A percentile compares a stretch with the other conserved stretches of the same genome.
Conservation (phyloP, 2,797 vertebrate genomes). For the Vipera ursinii region DNA sequence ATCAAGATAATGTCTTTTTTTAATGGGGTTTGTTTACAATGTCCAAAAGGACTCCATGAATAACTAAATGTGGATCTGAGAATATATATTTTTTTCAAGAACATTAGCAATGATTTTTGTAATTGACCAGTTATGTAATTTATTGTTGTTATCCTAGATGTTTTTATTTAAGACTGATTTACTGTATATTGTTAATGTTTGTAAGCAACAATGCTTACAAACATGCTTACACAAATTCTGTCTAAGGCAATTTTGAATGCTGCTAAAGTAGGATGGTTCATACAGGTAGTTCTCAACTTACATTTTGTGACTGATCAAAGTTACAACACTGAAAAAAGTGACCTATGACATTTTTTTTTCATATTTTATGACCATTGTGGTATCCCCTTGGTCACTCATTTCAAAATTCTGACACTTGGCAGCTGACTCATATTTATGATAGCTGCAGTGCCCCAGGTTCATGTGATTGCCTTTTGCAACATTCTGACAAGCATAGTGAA, state of each 20-base stretch:
- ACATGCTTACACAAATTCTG: background rate
- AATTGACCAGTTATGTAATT: background rate
- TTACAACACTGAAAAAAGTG: too few relatives aligned
- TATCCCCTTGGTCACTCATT: too few relatives aligned
- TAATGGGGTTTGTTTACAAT: background rate
- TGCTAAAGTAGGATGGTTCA: background rate
- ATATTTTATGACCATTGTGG: too few relatives aligned
- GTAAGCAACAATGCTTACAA: background rate
- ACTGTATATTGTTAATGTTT: background rate
- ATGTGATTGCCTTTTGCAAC: too few relatives aligned
- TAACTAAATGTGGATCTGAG: background rate
- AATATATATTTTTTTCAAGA: background rate
- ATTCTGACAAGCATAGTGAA: too few relatives aligned
- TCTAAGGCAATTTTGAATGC: background rate
- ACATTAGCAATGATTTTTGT: background rate
- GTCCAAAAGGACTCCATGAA: conserved; percentile 5
- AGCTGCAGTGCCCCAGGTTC: too few relatives aligned
- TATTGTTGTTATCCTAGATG: background rate
- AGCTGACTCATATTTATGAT: too few relatives aligned
- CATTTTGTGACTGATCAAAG: too few relatives aligned
- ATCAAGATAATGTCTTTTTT: background rate
- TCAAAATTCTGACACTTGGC: too few relatives aligned
- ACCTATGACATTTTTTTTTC: too few relatives aligned
- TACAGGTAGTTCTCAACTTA: background rate
- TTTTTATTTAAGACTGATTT: background rate